phyloP scores from a whole-genome alignment of 2,888 invertebrate genomes.

The Iselma pallidipennis region DNA sequence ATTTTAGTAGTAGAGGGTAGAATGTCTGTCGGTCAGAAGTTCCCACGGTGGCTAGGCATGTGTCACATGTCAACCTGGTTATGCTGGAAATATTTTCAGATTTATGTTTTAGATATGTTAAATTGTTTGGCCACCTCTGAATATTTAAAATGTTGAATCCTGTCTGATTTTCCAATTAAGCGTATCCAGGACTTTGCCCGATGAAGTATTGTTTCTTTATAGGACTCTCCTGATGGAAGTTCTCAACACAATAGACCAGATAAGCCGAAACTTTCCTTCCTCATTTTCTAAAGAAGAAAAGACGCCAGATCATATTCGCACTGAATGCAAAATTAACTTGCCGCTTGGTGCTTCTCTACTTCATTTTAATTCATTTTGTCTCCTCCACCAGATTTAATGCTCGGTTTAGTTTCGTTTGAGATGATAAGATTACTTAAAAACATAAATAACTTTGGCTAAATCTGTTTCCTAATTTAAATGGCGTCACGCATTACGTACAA shows the following conservation, averaged over 20 bases:
- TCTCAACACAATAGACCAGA: constrained; percentile 49
- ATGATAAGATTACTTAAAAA: constrained; percentile 49
- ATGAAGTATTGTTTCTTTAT: constrained; percentile 51
- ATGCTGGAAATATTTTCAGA: constrained; percentile 20
- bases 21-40: constrained; percentile 17
- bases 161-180: constrained; percentile 43
- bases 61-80: constrained; percentile 21
- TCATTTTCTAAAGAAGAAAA: constrained; percentile 47
- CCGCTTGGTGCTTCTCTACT: constrained; percentile 34
- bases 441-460: constrained; percentile 48
- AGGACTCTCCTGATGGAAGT: constrained; percentile 47
- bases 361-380: constrained; percentile 46
- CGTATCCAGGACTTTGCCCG: constrained; percentile 39
- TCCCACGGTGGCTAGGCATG: constrained; percentile 28
- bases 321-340: constrained; percentile 50
- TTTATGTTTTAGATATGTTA: constrained; percentile 27
- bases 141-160: constrained; percentile 19
- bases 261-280: constrained; percentile 48
- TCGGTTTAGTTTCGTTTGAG: constrained; percentile 46
- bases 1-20: not conserved
- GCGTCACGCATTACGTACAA: constrained; percentile 38
- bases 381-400: constrained; percentile 47
- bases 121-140: constrained; percentile 21
- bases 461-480: constrained; percentile 46
- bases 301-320: constrained; percentile 50